Evolutionary conservation across 2,797 vertebrate species (phyloP).

Genomic region (Rhynchonycteris naso): DNA sequence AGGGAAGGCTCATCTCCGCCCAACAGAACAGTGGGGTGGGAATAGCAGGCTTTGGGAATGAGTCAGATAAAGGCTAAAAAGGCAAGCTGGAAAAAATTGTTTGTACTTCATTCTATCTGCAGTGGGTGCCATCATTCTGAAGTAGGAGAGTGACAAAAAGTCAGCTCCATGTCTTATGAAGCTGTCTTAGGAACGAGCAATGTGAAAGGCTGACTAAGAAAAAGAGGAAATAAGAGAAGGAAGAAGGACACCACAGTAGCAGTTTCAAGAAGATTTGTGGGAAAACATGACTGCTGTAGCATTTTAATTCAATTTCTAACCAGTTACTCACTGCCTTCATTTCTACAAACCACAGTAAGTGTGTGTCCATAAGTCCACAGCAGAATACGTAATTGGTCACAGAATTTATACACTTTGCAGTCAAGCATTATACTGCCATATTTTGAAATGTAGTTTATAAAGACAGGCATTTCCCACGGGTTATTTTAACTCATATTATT

Average conservation of each 20-base stretch:
- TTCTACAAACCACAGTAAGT: neutral
- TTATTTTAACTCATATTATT: constrained; percentile 33
- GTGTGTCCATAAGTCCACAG: neutral
- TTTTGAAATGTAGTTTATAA: neutral
- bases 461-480: neutral
- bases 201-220: neutral
- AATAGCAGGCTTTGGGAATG: neutral
- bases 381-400: neutral
- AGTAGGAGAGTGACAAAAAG: neutral
- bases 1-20: neutral
- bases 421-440: neutral
- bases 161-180: neutral
- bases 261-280: neutral
- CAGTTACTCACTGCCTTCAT: neutral
- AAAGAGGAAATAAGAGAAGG: neutral
- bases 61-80: neutral
- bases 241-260: neutral
- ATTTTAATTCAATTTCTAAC: constrained; percentile 56
- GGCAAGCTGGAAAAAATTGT: neutral
- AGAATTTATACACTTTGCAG: constrained; percentile 12
- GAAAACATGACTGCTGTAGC: neutral
- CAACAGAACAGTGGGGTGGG: neutral
- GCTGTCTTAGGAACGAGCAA: neutral
- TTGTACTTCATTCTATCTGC: neutral
- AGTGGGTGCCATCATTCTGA: neutral